Evolutionary conservation across 2,113 vertebrate genomes (phyloP), one percentile per base, ranked within the genome.

Genomic region (Hyla sarda): DNA sequence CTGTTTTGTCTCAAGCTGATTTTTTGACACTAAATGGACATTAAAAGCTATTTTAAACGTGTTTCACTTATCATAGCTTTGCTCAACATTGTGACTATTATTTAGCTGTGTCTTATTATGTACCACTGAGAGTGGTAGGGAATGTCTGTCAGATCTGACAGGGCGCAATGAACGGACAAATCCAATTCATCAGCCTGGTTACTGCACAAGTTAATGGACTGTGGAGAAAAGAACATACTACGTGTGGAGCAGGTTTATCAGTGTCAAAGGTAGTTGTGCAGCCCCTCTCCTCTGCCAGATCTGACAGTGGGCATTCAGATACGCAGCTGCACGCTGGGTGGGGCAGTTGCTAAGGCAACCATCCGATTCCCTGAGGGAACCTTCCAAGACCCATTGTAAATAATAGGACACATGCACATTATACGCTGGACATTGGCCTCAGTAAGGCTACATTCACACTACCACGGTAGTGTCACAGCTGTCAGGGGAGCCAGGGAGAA

Each of bases 141-240:
- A 37, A 77, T 34, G 75, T 34, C 75, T 78, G 76, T 58, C 52
- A 56, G 32, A 58, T 23, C 11, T 58, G 76, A 32, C 75, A 37
- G 30, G 74, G 41, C 8, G 30, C 76, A 56, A 10, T 23, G 30
- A 37, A 79, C 32, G 30, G 76, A 58, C 21, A 79, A 9, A n/a
- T 79, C 58, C 17, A 32, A 30, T 54, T 76, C 7, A 25, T 30
- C 25, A 32, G 25, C 25, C 16, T 28, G 47, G 48, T 52, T 47
- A 71, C 23, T 48, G 72, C n/a, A 25, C 2, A 50, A 23, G n/a
- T 50, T 28, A 75, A n/a, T 41, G 13, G n/a, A 23, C 37, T 34
- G 65, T 17, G 65, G 23, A 48, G 11, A 16, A n/a, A n/a, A 74
- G 37, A 9, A n/a, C 72, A 74, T 3, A 8, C 41, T 3, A 8